These are phyloP conservation scores for Percopsis transmontana DNA, from an alignment of 2,113 vertebrate genomes.

Conservation along the genomic window DNA sequence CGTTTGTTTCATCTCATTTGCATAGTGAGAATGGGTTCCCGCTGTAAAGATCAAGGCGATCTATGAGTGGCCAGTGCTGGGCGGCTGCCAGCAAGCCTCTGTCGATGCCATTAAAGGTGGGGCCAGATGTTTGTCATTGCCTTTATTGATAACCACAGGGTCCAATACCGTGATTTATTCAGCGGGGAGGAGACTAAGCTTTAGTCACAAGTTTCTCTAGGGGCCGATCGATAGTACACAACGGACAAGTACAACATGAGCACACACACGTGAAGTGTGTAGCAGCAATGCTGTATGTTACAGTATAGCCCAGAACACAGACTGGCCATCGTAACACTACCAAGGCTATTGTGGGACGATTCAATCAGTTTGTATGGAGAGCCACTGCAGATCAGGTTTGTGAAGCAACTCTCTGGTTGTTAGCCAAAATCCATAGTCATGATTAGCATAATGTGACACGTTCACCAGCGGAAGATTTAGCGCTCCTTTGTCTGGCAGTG, in stretches of 20 bases:
- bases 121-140: conserved; percentile 83
- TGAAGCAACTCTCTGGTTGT: no score
- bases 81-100: conserved; percentile 69
- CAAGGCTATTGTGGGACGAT: conserved; percentile 17
- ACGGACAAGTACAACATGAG: conserved; percentile 75
- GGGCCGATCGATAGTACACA: conserved; percentile 77
- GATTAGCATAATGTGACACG: no score
- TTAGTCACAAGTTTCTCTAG: conserved; percentile 80
- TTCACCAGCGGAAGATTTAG: no score
- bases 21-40: conserved; percentile 70
- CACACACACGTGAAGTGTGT: conserved; percentile 57
- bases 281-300: conserved; percentile 62
- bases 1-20: conserved; percentile 60
- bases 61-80: conserved; percentile 68
- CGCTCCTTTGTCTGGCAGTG: no score
- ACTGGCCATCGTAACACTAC: conserved; percentile 12
- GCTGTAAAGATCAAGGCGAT: conserved; percentile 77
- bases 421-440: no score
- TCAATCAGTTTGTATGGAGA: not conserved
- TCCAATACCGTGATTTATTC: conserved; percentile 84
- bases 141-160: conserved; percentile 80
- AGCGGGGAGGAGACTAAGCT: conserved; percentile 75
- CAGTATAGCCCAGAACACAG: conserved; percentile 25
- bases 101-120: conserved; percentile 81
- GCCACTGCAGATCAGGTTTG: no score